Base-by-base conservation (phyloP, 2,888 invertebrate genomes). In the Argyresthia goedartella region DNA sequence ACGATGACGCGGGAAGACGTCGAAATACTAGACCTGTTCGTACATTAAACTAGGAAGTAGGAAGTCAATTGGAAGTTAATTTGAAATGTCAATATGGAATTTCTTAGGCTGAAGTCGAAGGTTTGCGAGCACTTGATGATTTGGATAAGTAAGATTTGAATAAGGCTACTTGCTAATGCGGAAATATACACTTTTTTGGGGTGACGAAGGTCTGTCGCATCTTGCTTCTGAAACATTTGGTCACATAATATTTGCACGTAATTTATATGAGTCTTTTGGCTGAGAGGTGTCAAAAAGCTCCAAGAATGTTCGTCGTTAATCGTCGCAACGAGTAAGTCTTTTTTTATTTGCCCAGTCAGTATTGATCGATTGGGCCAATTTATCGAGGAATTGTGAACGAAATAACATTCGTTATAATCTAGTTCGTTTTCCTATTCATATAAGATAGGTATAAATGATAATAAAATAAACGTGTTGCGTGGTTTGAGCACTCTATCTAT, bases 1-100 rank as follows among this genome's bases (percentile, higher is more conserved):
- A 79, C 34, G 14, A 39, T 9, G 33, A 6, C 46, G 33, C 36
- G 39, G 36, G 44, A 43, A 43, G 1, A 10, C 46, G 15, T 43
- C n/a, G n/a, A n/a, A 25, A 25, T 4, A 6, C 44, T 51, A 34
- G n/a, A 50, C 15, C 41, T 41, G 13, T 39, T 44, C 4, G 4
- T 34, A 43, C 8, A 42, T n/a, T n/a, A 4, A n/a, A 49, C 25
- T 44, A 51, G 50, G 50, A 49, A 53, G 49, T 45, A 45, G 50
- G 53, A 53, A 53, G 45, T 50, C 25, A n/a, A 10, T 4, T 25
- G 33, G 46, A n/a, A n/a, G n/a, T 33, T 1, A 46, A 16, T 33
- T n/a, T 8, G 8, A 39, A 11, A 25, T 25, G 25, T 25, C 25
- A 25, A 25, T 25, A 25, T 25, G 25, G 25, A 25, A 25, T 25